Evolutionary conservation across 2,797 vertebrate genomes (phyloP).

Genomic region (Thamnophis elegans): DNA sequence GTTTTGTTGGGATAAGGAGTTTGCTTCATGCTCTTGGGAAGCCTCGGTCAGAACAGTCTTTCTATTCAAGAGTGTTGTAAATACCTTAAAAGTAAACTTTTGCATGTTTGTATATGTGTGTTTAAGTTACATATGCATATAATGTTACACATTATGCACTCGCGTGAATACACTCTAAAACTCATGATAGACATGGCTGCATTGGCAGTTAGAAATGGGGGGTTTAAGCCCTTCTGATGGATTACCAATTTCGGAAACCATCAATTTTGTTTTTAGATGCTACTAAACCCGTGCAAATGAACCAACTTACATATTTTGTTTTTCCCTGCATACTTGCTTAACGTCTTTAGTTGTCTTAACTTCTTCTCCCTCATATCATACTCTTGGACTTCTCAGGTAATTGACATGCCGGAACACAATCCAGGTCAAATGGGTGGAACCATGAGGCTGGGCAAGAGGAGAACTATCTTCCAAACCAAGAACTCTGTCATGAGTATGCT

Average conservation of each 20-base stretch:
- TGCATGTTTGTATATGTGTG: not conserved
- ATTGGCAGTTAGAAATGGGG: not conserved
- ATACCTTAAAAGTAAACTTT: not conserved
- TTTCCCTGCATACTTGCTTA: not conserved
- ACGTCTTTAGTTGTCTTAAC: not conserved
- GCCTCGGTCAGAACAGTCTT: not conserved
- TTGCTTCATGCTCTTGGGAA: too few relatives aligned
- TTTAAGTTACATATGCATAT: not conserved
- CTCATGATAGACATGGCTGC: not conserved
- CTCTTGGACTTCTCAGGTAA: conserved; percentile 76
- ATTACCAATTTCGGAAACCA: not conserved
- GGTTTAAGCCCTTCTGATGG: not conserved
- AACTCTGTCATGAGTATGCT: conserved; percentile 84
- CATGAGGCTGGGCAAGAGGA: conserved; percentile 92
- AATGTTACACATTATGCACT: not conserved
- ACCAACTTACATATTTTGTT: not conserved
- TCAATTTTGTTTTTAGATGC: not conserved
- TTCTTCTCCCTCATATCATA: not conserved
- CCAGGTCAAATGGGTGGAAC: conserved; percentile 94
- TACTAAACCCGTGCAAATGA: not conserved
- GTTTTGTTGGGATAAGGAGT: too few relatives aligned
- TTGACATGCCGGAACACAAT: conserved; percentile 98
- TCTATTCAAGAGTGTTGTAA: not conserved
- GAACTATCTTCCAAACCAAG: conserved; percentile 86
- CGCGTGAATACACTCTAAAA: not conserved